Conservation (phyloP, 1,140 invertebrate genomes). For the Zelostemma sp. region DNA sequence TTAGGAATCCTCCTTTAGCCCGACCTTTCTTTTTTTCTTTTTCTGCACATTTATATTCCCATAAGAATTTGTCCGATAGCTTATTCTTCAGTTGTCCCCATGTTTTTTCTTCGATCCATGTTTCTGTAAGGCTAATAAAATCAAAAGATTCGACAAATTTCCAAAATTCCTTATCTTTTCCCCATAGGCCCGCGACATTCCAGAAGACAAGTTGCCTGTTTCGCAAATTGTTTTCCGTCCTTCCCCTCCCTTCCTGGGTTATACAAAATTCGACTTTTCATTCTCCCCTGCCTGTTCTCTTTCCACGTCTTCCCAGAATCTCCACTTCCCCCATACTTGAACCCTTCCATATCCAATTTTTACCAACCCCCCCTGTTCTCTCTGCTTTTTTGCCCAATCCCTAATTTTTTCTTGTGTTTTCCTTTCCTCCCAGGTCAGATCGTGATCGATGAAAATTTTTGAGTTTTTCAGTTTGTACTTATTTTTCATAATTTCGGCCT, state of each 20-base stretch:
- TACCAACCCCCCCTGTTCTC: background rate
- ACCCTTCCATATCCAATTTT: background rate
- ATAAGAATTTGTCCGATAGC: conserved; percentile 19
- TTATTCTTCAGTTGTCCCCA: conserved; percentile 8
- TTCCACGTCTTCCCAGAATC: background rate
- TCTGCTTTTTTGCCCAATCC: background rate
- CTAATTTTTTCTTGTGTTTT: background rate
- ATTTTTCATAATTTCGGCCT: conserved; percentile 2
- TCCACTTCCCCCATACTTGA: background rate
- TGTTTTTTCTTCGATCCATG: conserved; percentile 17
- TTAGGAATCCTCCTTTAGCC: conserved; percentile 22
- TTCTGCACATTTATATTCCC: conserved; percentile 6
- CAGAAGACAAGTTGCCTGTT: background rate
- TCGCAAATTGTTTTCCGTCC: background rate
- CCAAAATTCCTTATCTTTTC: conserved; percentile 10
- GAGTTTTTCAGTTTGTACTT: background rate
- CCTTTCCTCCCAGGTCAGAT: conserved; percentile 4
- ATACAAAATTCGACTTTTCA: background rate
- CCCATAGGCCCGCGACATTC: conserved; percentile 4
- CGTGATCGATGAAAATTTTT: conserved; percentile 4
- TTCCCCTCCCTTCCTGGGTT: background rate
- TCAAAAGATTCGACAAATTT: background rate
- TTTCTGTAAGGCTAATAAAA: conserved; percentile 11
- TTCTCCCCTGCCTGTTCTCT: background rate
- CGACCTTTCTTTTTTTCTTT: conserved; percentile 24